These are phyloP conservation scores for Spheniscus mendiculus DNA, from an alignment of 2,113 vertebrate species.

Conservation along the genomic window DNA sequence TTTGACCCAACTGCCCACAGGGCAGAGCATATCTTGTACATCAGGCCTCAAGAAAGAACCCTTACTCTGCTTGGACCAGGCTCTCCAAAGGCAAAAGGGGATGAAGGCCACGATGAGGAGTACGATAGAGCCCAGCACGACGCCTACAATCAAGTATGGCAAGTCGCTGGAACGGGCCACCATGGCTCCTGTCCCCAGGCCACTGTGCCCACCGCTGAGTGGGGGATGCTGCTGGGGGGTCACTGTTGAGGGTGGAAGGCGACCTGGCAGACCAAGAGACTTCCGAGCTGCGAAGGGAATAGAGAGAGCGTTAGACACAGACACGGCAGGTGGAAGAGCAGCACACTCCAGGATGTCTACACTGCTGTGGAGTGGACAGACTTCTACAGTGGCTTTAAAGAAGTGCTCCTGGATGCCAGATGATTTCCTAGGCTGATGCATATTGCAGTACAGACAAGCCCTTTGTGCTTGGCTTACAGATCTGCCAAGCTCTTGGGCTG, in stretches of 20 bases:
- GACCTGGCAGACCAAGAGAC: conserved; percentile 76
- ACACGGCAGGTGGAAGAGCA: neutral
- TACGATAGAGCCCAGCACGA: conserved; percentile 89
- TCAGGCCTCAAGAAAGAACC: neutral
- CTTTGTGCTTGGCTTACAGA: neutral
- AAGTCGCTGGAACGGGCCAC: conserved; percentile 90
- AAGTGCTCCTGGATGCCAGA: neutral
- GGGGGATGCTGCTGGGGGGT: conserved; percentile 65
- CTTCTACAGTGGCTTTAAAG: neutral
- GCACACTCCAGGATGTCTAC: neutral
- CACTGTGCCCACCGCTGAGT: conserved; percentile 51
- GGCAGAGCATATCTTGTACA: neutral
- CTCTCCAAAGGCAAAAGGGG: conserved; percentile 95
- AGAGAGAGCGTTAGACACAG: neutral
- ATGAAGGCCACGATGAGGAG: conserved; percentile 95
- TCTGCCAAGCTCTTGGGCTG: neutral
- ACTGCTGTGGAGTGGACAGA: neutral
- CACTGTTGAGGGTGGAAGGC: conserved; percentile 74
- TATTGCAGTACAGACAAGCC: neutral
- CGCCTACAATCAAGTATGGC: conserved; percentile 91
- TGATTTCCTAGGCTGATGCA: neutral
- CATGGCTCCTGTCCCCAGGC: conserved; percentile 70
- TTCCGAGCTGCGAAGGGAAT: conserved; percentile 72
- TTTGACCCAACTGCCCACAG: neutral
- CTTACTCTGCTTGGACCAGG: conserved; percentile 98